phyloP scores from a whole-genome alignment of 2,797 vertebrate species.

The Fistularia tabacaria region DNA sequence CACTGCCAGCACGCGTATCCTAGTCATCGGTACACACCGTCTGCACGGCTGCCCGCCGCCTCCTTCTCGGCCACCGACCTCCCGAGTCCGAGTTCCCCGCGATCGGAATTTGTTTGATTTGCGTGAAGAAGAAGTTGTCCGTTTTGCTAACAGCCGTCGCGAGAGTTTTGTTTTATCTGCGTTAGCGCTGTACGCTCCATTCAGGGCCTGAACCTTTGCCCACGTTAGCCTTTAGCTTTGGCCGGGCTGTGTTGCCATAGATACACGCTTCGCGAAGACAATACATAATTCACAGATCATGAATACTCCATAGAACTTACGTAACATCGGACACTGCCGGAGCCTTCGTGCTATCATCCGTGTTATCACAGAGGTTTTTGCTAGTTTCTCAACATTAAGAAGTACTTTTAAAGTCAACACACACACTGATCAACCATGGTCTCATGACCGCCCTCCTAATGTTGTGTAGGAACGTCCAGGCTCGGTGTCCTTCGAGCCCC shows the following conservation, averaged over 20 bases:
- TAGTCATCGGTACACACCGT: constrained; percentile 86
- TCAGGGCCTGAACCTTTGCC: constrained; percentile 33
- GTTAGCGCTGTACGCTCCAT: constrained; percentile 31
- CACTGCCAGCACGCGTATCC: constrained; percentile 98
- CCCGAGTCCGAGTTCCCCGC: constrained; percentile 21
- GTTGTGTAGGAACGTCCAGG: no score
- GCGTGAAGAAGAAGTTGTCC: constrained; percentile 14
- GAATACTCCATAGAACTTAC: no score
- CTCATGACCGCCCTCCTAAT: no score
- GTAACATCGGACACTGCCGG: no score
- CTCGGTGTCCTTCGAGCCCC: no score
- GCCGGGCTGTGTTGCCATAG: background rate
- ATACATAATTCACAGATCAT: no score
- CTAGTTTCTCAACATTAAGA: no score
- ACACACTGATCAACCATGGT: no score
- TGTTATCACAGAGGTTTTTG: no score
- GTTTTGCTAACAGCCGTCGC: constrained; percentile 35
- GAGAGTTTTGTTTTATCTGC: constrained; percentile 45
- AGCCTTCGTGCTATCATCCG: no score
- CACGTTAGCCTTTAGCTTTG: constrained; percentile 18
- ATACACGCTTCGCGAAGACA: no score
- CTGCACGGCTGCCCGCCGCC: constrained; percentile 18
- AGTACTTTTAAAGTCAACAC: no score
- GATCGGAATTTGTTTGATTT: constrained; percentile 21
- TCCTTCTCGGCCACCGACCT: constrained; percentile 13